phyloP scores from a whole-genome alignment of 2,888 invertebrate species.

The Leptinotarsa rubiginosa region DNA sequence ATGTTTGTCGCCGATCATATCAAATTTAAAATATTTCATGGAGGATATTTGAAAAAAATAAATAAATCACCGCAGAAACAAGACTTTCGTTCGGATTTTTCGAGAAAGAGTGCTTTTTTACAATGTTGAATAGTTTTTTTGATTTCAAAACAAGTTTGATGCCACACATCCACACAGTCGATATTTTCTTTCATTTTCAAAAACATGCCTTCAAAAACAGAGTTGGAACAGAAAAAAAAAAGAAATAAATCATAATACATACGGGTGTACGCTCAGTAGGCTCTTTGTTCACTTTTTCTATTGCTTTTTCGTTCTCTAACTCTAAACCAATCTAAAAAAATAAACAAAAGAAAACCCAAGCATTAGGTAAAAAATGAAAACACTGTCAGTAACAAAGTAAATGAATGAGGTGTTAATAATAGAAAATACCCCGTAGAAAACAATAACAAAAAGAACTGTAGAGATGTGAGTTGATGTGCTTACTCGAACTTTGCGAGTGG shows the following conservation, averaged over 20 bases:
- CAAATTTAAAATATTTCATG: no score
- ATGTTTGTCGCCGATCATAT: no score
- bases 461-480: conserved; percentile 60
- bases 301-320: conserved; percentile 10
- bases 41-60: no score
- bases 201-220: not conserved
- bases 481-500: conserved; percentile 83
- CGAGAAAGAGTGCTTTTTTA: no score
- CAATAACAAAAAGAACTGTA: not conserved
- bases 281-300: conserved; percentile 61
- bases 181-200: not conserved
- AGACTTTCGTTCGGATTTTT: no score
- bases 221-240: conserved; percentile 41
- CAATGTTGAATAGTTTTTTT: no score
- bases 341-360: conserved; percentile 57
- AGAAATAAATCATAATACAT: conserved; percentile 70
- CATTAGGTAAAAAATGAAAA: conserved; percentile 61
- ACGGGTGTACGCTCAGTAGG: conserved; percentile 77
- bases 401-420: not conserved
- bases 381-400: not conserved
- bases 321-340: conserved; percentile 52
- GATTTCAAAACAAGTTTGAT: no score
- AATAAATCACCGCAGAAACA: no score
- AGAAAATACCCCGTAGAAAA: not conserved
- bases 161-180: not conserved